Percentiles rank a stretch among this genome's conserved stretches.
Conservation (phyloP, 1,140 invertebrate genomes). For the Calosoma granatense region DNA sequence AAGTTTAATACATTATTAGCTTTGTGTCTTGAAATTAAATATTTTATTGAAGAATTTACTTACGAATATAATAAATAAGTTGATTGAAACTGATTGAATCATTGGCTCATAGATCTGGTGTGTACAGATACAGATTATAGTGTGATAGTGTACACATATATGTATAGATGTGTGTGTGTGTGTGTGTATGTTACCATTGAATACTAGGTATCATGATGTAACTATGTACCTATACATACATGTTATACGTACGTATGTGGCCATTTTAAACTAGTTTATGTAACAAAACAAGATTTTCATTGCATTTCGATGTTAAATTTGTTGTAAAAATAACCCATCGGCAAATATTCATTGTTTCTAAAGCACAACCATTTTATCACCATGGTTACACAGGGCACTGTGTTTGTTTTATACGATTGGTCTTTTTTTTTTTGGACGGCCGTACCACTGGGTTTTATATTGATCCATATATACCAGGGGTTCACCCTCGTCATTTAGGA, state of each 20-base stretch:
- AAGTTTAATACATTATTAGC: no score
- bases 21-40: no score
- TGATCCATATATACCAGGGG: conserved; percentile 3
- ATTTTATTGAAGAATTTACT: no score
- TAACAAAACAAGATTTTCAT: neutral
- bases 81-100: neutral
- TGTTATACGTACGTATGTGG: neutral
- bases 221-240: no score
- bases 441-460: conserved; percentile 2
- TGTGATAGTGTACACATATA: neutral
- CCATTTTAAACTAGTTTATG: neutral
- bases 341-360: conserved; percentile 9
- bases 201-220: no score
- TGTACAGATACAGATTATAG: neutral
- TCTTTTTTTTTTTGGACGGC: neutral
- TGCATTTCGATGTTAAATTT: conserved; percentile 9
- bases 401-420: conserved; percentile 5
- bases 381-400: neutral
- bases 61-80: no score
- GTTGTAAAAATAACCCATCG: neutral
- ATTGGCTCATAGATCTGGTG: neutral
- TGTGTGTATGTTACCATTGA: neutral
- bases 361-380: conserved; percentile 4
- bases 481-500: no score
- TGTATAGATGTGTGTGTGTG: neutral